Conservation (phyloP, 2,113 vertebrate genomes). For the Callionymus lyra region DNA sequence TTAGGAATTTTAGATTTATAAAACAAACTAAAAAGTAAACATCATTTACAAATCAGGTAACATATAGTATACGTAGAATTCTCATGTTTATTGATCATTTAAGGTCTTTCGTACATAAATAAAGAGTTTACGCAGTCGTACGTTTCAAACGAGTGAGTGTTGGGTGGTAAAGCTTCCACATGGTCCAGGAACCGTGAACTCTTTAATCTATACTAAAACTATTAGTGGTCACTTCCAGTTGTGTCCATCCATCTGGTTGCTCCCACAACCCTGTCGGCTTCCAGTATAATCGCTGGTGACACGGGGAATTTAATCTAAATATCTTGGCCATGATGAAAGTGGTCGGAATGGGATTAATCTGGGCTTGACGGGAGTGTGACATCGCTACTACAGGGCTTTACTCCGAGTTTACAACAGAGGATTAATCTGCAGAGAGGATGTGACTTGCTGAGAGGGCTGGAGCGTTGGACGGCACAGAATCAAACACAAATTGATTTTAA, state of each 20-base stretch:
- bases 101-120: no score
- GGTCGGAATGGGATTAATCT: constrained; percentile 60
- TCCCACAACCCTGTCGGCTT: constrained; percentile 28
- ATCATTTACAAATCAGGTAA: no score
- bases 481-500: no score
- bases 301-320: constrained; percentile 55
- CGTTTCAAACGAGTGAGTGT: no score
- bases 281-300: constrained; percentile 42
- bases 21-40: no score
- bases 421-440: constrained; percentile 3
- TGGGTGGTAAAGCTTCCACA: no score
- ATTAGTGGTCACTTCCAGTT: constrained; percentile 50
- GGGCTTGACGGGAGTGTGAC: constrained; percentile 38
- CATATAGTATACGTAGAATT: no score
- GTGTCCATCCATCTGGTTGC: constrained; percentile 37
- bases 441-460: neutral
- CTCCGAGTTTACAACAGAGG: constrained; percentile 17
- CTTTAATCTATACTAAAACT: constrained; percentile 33
- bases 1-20: no score
- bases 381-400: constrained; percentile 31
- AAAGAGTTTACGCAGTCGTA: no score
- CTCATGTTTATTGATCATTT: no score
- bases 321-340: constrained; percentile 62
- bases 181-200: no score
- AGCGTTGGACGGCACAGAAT: neutral